Percentiles rank a stretch among this genome's conserved stretches.
Evolutionary conservation across 2,888 invertebrate species (phyloP).

Genomic region (Ctenicera cuprea): DNA sequence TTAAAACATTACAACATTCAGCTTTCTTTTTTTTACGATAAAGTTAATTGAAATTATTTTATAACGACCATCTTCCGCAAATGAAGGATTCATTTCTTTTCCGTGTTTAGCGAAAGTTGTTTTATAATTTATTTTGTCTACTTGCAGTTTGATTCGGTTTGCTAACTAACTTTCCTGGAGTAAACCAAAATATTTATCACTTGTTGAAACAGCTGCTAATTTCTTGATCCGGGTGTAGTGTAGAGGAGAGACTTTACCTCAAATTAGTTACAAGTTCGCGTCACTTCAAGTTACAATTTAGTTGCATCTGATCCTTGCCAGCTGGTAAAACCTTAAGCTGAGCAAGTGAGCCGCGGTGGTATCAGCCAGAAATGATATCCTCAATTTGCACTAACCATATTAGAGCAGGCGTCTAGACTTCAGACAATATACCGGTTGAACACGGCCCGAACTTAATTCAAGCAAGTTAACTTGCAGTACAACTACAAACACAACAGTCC

Average conservation of each 20-base stretch:
- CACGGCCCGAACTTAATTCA: slow-evolving; percentile 41
- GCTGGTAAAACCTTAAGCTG: slow-evolving; percentile 30
- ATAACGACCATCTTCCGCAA: too few relatives aligned
- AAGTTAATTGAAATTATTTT: too few relatives aligned
- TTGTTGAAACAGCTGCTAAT: too few relatives aligned
- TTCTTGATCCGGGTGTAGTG: too few relatives aligned
- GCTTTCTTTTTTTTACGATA: too few relatives aligned
- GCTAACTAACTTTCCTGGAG: too few relatives aligned
- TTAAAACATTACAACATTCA: too few relatives aligned
- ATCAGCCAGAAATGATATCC: slow-evolving; percentile 44
- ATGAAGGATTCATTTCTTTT: too few relatives aligned
- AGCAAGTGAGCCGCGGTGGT: slow-evolving; percentile 34
- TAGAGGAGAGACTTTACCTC: slow-evolving; percentile 4
- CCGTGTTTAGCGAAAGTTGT: too few relatives aligned
- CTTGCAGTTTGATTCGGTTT: too few relatives aligned
- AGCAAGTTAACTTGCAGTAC: slow-evolving; percentile 36
- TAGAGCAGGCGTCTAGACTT: slow-evolving; percentile 42
- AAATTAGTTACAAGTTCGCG: slow-evolving; percentile 38
- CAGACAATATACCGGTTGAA: slow-evolving; percentile 43
- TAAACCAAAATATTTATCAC: too few relatives aligned
- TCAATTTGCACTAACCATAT: slow-evolving; percentile 46
- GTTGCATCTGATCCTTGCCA: slow-evolving; percentile 28
- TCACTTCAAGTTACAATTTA: slow-evolving; percentile 22
- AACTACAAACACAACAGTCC: slow-evolving; percentile 40
- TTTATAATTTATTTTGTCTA: too few relatives aligned